Conservation (phyloP, 1,140 invertebrate genomes). For the Neodiprion lecontei region DNA sequence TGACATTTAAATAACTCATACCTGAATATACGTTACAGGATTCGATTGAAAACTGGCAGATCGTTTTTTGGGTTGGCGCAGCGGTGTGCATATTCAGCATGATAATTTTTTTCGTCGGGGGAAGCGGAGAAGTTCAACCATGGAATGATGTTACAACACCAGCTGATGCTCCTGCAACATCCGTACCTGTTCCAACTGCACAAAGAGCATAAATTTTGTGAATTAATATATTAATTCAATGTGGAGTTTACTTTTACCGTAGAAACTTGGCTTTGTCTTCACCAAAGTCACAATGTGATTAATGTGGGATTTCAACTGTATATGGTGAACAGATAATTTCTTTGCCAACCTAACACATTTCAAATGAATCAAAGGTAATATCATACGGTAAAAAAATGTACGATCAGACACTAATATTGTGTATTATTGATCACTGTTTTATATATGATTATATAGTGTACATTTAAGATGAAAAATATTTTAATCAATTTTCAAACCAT, state of each 20-base stretch:
- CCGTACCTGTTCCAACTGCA: background rate
- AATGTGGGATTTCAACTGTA: background rate
- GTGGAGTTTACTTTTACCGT: background rate
- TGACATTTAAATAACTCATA: background rate
- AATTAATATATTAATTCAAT: background rate
- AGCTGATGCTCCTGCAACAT: background rate
- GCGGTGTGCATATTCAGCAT: slow-evolving; percentile 62
- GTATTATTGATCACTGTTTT: too few relatives aligned
- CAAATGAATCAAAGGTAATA: background rate
- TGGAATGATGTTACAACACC: slow-evolving; percentile 52
- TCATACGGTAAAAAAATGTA: too few relatives aligned
- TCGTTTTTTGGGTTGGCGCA: slow-evolving; percentile 67
- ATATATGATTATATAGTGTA: too few relatives aligned
- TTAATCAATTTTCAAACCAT: too few relatives aligned
- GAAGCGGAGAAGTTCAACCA: slow-evolving; percentile 55
- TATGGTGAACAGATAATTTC: too few relatives aligned
- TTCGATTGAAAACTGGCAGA: slow-evolving; percentile 66
- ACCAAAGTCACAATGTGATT: background rate
- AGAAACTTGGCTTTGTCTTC: background rate
- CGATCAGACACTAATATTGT: too few relatives aligned
- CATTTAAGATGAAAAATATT: too few relatives aligned
- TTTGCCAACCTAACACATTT: background rate
- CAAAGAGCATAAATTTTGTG: slow-evolving; percentile 2
- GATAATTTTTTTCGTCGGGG: slow-evolving; percentile 62
- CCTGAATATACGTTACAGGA: slow-evolving; percentile 54